These are phyloP conservation scores for Thalassarche chlororhynchos DNA, from an alignment of 2,113 vertebrate species.

Conservation along the genomic window DNA sequence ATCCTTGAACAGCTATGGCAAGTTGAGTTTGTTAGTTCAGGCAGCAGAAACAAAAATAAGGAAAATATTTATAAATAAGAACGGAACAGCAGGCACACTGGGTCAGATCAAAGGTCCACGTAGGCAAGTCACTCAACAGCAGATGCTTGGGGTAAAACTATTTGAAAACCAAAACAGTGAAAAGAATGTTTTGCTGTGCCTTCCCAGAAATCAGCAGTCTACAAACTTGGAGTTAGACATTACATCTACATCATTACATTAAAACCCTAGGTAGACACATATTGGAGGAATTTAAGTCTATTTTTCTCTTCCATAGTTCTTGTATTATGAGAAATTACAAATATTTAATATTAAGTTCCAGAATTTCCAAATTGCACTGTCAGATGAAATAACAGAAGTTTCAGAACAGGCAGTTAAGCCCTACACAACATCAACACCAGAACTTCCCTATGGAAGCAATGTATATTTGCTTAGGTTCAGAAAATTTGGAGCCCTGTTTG, in stretches of 20 bases:
- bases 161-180: neutral
- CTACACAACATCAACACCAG: neutral
- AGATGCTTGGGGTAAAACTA: neutral
- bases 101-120: neutral
- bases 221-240: neutral
- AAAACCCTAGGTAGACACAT: neutral
- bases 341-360: neutral
- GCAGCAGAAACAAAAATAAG: neutral
- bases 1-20: neutral
- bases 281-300: neutral
- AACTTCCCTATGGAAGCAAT: neutral
- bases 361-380: neutral
- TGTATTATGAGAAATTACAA: neutral
- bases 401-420: neutral
- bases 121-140: neutral
- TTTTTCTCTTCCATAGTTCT: neutral
- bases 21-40: slow-evolving; percentile 26
- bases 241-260: neutral
- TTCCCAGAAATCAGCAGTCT: neutral
- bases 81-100: neutral
- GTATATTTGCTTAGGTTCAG: neutral
- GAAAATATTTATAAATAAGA: neutral
- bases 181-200: neutral
- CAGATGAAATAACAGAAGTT: neutral
- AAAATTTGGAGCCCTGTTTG: neutral